Evolutionary conservation across 2,888 invertebrate genomes (phyloP).

Genomic region (Meloe dianella): DNA sequence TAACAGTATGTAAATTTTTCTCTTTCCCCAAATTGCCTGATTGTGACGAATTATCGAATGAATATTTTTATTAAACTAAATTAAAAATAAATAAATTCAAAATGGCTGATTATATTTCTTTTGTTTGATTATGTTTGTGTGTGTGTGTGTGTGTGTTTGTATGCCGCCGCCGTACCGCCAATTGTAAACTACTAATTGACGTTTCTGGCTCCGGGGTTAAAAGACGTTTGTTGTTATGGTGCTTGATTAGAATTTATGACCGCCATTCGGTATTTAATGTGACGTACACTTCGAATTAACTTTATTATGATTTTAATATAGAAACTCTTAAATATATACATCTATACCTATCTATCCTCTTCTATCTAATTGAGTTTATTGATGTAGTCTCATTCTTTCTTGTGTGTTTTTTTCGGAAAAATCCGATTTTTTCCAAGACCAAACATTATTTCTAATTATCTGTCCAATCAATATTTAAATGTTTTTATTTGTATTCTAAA

Average conservation of each 20-base stretch:
- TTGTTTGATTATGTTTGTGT: neutral
- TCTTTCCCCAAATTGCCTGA: neutral
- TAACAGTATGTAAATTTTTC: neutral
- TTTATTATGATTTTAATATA: conserved; percentile 50
- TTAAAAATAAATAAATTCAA: conserved; percentile 7
- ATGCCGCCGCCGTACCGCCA: conserved; percentile 35
- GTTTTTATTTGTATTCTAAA: neutral
- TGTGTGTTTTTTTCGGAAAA: too few species aligned
- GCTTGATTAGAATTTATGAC: conserved; percentile 52
- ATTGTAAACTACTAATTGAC: conserved; percentile 51
- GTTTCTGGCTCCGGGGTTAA: conserved; percentile 37
- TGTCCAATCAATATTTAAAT: neutral
- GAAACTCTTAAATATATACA: conserved; percentile 23
- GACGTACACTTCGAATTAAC: conserved; percentile 51
- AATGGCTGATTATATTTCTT: neutral
- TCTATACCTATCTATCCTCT: conserved; percentile 21
- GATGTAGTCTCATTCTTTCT: neutral
- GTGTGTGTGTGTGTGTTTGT: neutral
- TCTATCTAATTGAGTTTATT: conserved; percentile 36
- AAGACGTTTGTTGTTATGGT: conserved; percentile 36
- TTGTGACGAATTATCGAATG: neutral
- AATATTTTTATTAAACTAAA: conserved; percentile 1
- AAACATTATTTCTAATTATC: neutral
- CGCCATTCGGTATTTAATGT: conserved; percentile 42
- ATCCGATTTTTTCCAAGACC: too few species aligned